Percentiles rank a stretch among this genome's conserved stretches.
These are phyloP conservation scores for Tretioscincus oriximinensis DNA, from an alignment of 2,113 vertebrate genomes.

Conservation along the genomic window DNA sequence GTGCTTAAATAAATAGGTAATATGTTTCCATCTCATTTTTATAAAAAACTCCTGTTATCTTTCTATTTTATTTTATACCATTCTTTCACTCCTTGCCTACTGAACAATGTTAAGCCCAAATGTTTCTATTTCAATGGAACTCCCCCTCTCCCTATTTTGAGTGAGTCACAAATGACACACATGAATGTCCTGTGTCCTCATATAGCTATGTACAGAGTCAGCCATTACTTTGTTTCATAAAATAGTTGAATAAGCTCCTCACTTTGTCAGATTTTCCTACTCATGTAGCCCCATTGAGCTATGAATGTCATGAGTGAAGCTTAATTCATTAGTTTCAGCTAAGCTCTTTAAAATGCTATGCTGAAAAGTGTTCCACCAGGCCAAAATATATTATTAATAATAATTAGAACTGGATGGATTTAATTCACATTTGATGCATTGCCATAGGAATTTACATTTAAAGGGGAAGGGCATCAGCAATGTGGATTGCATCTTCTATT, in stretches of 20 bases:
- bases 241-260: background rate
- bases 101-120: no score
- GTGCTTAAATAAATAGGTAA: no score
- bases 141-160: background rate
- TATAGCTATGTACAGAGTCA: no score
- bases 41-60: no score
- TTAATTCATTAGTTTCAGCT: constrained; percentile 21
- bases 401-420: constrained; percentile 6
- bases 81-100: background rate
- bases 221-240: background rate
- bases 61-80: no score
- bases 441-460: constrained; percentile 3
- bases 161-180: background rate
- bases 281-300: background rate
- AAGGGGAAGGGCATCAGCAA: background rate
- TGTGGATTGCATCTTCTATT: background rate
- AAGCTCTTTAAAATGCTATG: background rate
- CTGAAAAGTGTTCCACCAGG: constrained; percentile 6
- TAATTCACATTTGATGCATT: constrained; percentile 8
- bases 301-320: background rate
- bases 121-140: background rate
- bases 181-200: background rate
- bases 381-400: constrained; percentile 13
- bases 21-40: no score
- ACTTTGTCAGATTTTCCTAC: background rate